Conservation (phyloP, 2,888 invertebrate genomes). For the Drosophila mimica region DNA sequence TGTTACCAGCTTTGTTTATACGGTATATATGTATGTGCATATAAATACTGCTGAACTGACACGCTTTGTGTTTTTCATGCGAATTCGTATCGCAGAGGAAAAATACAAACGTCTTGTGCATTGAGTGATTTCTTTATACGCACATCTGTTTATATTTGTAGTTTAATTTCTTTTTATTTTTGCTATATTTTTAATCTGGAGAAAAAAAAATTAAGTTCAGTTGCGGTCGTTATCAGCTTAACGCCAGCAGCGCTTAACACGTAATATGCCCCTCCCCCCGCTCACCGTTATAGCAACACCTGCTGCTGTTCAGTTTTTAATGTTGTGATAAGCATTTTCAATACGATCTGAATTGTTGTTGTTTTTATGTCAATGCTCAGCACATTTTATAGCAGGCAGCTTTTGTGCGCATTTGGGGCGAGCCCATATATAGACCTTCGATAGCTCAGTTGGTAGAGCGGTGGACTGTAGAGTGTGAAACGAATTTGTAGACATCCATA, state of each 20-base stretch:
- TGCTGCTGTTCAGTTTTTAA: conserved; percentile 35
- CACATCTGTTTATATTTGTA: conserved; percentile 14
- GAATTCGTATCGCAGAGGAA: not conserved
- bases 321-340: conserved; percentile 62
- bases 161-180: not conserved
- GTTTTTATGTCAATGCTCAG: conserved; percentile 12
- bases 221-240: conserved; percentile 44
- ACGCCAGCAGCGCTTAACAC: conserved; percentile 33
- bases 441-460: conserved; percentile 81
- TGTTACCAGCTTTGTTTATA: conserved; percentile 14
- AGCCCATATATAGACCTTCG: conserved; percentile 61
- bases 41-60: conserved; percentile 3
- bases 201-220: not conserved
- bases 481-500: conserved; percentile 65
- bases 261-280: conserved; percentile 5
- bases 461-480: conserved; percentile 68
- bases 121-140: conserved; percentile 19
- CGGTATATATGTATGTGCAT: not conserved
- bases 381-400: not conserved
- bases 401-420: conserved; percentile 14
- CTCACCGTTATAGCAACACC: not conserved
- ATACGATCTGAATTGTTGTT: conserved; percentile 23
- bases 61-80: conserved; percentile 16
- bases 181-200: conserved; percentile 14
- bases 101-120: conserved; percentile 2